phyloP scores from a whole-genome alignment of 1,140 invertebrate species.

The Helicoverpa zea region DNA sequence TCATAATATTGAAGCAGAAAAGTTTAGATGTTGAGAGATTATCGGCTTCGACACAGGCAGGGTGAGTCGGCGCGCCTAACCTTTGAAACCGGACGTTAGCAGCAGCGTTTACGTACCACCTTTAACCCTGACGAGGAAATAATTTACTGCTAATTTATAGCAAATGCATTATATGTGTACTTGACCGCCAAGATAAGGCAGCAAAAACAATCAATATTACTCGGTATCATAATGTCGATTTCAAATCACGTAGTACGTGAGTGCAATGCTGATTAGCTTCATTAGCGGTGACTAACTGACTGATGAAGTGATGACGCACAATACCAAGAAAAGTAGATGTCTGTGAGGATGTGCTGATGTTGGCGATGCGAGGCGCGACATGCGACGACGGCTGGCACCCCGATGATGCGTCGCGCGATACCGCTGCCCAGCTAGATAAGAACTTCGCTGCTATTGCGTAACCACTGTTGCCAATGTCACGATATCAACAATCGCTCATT shows the following conservation, averaged over 20 bases:
- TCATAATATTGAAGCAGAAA: no score
- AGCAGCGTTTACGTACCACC: background rate
- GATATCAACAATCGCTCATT: no score
- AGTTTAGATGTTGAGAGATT: no score
- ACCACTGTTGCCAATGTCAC: background rate
- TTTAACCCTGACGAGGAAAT: conserved; percentile 13
- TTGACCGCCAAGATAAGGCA: conserved; percentile 1
- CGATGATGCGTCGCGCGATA: background rate
- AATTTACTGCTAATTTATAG: background rate
- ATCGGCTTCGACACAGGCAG: no score
- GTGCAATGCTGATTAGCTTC: conserved; percentile 41
- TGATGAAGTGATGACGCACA: conserved; percentile 49
- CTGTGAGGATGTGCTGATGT: background rate
- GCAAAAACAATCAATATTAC: conserved; percentile 15
- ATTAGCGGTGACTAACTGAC: conserved; percentile 55
- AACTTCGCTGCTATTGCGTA: conserved; percentile 1
- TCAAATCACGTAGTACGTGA: conserved; percentile 21
- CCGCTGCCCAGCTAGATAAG: background rate
- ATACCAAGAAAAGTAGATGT: conserved; percentile 35
- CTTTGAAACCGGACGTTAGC: background rate
- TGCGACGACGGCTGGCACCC: background rate
- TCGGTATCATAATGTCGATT: conserved; percentile 1
- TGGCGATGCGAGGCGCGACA: background rate
- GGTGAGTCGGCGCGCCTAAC: background rate
- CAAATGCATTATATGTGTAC: conserved; percentile 6